Conservation (phyloP, 2,888 invertebrate genomes). For the Rosalia funebris region DNA sequence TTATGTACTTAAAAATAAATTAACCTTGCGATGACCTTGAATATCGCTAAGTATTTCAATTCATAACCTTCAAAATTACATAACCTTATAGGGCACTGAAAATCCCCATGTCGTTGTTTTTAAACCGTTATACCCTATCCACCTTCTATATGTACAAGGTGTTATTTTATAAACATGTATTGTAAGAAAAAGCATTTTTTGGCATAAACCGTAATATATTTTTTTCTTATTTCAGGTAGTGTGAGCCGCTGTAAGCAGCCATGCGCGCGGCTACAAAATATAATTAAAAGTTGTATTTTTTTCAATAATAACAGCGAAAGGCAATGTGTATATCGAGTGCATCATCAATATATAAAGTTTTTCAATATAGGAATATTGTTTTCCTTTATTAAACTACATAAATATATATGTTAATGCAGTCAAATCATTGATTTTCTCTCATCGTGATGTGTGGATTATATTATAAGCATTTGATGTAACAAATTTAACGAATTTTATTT, state of each 20-base stretch:
- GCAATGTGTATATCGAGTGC: constrained; percentile 63
- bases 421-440: constrained; percentile 34
- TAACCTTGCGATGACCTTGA: too few relatives aligned
- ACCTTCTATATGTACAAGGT: too few relatives aligned
- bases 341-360: constrained; percentile 54
- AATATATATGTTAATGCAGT: constrained; percentile 35
- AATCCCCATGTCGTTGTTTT: too few relatives aligned
- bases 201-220: too few relatives aligned
- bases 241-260: constrained; percentile 62
- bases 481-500: constrained; percentile 28
- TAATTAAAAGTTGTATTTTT: constrained; percentile 61
- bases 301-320: constrained; percentile 63
- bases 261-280: constrained; percentile 61
- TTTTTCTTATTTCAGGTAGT: constrained; percentile 60
- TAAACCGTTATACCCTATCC: too few relatives aligned
- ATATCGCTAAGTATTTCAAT: too few relatives aligned
- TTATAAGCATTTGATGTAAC: constrained; percentile 50
- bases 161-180: too few relatives aligned
- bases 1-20: too few relatives aligned
- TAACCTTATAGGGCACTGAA: too few relatives aligned
- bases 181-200: too few relatives aligned
- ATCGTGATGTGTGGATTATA: constrained; percentile 52
- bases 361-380: constrained; percentile 53
- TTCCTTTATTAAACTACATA: constrained; percentile 47
- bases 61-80: too few relatives aligned